These are phyloP conservation scores for Crematogaster levior DNA, from an alignment of 2,888 invertebrate genomes.

Conservation along the genomic window DNA sequence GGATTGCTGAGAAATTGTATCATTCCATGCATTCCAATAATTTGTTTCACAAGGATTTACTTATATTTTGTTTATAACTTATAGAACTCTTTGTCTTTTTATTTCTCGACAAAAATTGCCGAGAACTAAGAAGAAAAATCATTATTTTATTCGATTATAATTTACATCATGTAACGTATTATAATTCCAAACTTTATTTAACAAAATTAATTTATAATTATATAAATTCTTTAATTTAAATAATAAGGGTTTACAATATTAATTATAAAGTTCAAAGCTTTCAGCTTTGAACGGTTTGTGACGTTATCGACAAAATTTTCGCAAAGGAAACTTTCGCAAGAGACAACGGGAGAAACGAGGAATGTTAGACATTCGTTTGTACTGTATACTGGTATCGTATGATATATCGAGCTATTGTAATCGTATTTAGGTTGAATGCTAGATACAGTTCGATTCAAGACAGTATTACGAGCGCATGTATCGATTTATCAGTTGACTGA, in stretches of 20 bases:
- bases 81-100: background rate
- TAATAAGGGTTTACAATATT: background rate
- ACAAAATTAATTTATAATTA: background rate
- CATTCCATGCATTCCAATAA: background rate
- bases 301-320: background rate
- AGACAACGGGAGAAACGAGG: background rate
- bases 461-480: constrained; percentile 26
- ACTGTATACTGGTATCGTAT: background rate
- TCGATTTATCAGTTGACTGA: constrained; percentile 64
- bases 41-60: background rate
- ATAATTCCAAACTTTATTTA: background rate
- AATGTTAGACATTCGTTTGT: background rate
- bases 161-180: background rate
- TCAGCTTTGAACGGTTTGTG: background rate
- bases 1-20: constrained; percentile 4
- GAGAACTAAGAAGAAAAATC: background rate
- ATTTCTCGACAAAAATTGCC: background rate
- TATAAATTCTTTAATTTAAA: constrained; percentile 4
- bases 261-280: background rate
- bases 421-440: constrained; percentile 35
- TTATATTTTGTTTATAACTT: background rate
- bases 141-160: background rate
- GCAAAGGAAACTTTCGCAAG: background rate
- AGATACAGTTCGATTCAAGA: background rate
- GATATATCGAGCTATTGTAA: constrained; percentile 12